Conservation (phyloP, 2,797 vertebrate species). For the Myotis vivesi region DNA sequence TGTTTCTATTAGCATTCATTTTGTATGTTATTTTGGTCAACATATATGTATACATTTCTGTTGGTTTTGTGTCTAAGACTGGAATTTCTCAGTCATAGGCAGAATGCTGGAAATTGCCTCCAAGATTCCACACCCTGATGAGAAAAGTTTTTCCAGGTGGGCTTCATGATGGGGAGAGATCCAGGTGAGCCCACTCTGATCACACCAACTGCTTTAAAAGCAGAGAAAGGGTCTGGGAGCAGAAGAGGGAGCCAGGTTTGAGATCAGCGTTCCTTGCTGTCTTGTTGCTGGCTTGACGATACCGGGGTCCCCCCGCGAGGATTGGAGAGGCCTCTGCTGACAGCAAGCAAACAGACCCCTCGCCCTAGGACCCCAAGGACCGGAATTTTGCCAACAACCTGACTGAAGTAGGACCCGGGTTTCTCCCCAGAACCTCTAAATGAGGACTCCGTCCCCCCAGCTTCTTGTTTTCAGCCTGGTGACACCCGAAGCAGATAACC, state of each 20-base stretch:
- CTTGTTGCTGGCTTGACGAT: not conserved
- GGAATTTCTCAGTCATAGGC: not conserved
- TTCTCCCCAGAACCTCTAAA: not conserved
- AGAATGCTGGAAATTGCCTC: not conserved
- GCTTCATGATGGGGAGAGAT: not conserved
- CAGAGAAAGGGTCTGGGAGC: not conserved
- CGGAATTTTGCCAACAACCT: not conserved
- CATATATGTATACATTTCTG: not conserved
- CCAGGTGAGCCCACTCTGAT: not conserved
- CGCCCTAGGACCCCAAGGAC: not conserved
- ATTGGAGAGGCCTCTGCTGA: not conserved
- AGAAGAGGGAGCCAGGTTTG: not conserved
- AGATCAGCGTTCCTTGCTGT: accelerated
- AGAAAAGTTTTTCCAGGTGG: not conserved
- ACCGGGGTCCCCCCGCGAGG: not conserved
- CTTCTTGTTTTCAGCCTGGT: not conserved
- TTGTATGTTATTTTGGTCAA: not conserved
- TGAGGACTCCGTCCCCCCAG: not conserved
- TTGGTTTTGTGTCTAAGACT: not conserved
- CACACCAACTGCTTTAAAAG: not conserved
- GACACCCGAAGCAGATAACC: not conserved
- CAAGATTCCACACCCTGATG: not conserved
- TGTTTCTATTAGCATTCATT: not conserved
- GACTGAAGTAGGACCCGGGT: not conserved
- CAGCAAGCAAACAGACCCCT: not conserved